Conservation (phyloP, 1,140 invertebrate species). For the Sycophaga agraensis region DNA sequence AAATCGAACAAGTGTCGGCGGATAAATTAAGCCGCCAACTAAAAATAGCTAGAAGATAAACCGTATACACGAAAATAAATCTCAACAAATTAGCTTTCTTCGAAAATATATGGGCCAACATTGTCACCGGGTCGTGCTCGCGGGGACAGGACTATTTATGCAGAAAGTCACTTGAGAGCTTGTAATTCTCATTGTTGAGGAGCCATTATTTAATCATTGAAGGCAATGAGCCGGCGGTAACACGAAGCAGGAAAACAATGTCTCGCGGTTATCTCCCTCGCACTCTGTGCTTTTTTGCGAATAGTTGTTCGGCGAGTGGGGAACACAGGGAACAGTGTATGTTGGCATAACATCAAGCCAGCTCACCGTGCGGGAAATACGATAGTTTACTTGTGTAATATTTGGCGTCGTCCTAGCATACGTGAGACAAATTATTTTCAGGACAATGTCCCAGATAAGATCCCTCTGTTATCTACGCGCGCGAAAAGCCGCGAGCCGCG, state of each 20-base stretch:
- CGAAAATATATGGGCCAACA: no score
- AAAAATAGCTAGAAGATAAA: no score
- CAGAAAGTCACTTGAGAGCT: background rate
- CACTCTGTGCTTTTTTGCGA: constrained; percentile 10
- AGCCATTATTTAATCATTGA: constrained; percentile 1
- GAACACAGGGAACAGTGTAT: constrained; percentile 1
- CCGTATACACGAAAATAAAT: background rate
- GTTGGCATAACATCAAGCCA: constrained; percentile 17
- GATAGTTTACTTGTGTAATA: constrained; percentile 28
- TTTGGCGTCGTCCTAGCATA: constrained; percentile 9
- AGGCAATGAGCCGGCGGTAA: background rate
- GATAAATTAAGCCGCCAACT: no score
- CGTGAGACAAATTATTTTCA: background rate
- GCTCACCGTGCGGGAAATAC: constrained; percentile 3
- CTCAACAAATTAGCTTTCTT: background rate
- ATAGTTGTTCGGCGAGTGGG: background rate
- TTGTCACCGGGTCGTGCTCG: background rate
- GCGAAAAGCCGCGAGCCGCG: no score
- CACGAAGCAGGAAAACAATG: no score
- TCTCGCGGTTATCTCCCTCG: no score
- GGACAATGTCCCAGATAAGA: constrained; percentile 6
- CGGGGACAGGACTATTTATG: background rate
- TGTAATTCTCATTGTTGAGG: background rate
- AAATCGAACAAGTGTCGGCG: no score
- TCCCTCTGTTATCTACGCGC: no score